These are phyloP conservation scores for Solenopsis invicta DNA, from an alignment of 1,140 invertebrate genomes.

Conservation along the genomic window DNA sequence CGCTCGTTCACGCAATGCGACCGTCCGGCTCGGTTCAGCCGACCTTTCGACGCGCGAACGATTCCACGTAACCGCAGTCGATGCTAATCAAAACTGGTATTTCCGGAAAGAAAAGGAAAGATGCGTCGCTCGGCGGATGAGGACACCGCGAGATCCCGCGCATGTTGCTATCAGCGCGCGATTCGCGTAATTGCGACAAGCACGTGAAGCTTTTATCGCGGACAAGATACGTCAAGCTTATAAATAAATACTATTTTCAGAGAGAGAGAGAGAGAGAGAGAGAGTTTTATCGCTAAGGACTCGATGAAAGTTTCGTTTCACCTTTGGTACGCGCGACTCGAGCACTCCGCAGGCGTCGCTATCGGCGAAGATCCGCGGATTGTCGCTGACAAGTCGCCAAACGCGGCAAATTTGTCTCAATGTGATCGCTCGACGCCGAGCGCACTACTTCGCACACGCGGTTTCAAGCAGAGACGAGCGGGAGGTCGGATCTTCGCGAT, in stretches of 20 bases:
- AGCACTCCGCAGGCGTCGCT: not conserved
- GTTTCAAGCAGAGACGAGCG: not conserved
- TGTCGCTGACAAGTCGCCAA: not conserved
- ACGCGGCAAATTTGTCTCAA: not conserved
- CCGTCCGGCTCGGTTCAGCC: not conserved
- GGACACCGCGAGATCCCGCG: not conserved
- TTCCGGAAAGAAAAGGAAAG: constrained; percentile 23
- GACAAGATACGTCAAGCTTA: not conserved
- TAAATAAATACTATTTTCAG: constrained; percentile 22
- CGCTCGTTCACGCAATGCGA: not conserved
- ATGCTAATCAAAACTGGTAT: constrained; percentile 42
- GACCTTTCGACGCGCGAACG: constrained; percentile 30
- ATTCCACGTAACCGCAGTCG: constrained; percentile 28
- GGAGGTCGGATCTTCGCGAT: not conserved
- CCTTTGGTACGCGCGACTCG: not conserved
- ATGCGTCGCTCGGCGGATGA: not conserved
- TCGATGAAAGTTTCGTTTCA: not conserved
- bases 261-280: no score
- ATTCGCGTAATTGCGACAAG: not conserved
- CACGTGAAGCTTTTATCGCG: constrained; percentile 18
- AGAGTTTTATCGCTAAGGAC: not conserved
- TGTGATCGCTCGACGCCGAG: not conserved
- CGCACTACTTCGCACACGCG: not conserved
- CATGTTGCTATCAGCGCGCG: not conserved
- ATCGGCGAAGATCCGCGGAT: not conserved